Conservation (phyloP, 2,888 invertebrate genomes). For the Hydroisotoma schaefferi region DNA sequence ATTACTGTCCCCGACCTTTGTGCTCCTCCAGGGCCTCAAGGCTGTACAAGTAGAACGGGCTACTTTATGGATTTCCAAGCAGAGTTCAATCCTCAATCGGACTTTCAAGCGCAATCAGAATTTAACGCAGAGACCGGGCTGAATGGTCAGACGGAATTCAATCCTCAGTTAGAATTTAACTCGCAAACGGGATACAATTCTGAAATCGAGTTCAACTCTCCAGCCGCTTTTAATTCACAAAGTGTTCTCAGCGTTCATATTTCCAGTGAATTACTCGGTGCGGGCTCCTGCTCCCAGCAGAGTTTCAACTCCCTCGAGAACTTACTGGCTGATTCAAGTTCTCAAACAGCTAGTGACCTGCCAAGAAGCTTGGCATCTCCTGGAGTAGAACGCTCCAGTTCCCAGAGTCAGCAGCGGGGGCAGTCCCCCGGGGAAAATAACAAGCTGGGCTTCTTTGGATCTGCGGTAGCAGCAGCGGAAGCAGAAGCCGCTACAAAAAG, state of each 20-base stretch:
- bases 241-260: background rate
- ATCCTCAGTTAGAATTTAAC: too few species aligned
- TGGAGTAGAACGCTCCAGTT: too few species aligned
- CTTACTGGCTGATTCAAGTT: constrained; percentile 4
- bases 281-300: constrained; percentile 3
- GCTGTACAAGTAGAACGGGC: background rate
- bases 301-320: constrained; percentile 10
- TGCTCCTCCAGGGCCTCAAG: background rate
- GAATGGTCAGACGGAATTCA: too few species aligned
- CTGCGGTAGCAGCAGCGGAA: background rate
- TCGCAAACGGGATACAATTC: too few species aligned
- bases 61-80: constrained; percentile 6
- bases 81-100: background rate
- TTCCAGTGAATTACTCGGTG: background rate
- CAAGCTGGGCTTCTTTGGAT: background rate
- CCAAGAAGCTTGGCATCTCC: background rate
- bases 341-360: background rate
- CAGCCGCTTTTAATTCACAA: background rate
- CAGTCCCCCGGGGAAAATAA: background rate
- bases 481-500: background rate
- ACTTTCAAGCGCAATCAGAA: background rate
- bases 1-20: background rate
- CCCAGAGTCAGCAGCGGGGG: too few species aligned
- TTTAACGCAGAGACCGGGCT: too few species aligned
- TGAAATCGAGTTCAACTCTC: too few species aligned